Percentiles rank a stretch among this genome's conserved stretches.
Evolutionary conservation across 2,888 invertebrate species (phyloP).

Genomic region (Blastobasis lacticolella): DNA sequence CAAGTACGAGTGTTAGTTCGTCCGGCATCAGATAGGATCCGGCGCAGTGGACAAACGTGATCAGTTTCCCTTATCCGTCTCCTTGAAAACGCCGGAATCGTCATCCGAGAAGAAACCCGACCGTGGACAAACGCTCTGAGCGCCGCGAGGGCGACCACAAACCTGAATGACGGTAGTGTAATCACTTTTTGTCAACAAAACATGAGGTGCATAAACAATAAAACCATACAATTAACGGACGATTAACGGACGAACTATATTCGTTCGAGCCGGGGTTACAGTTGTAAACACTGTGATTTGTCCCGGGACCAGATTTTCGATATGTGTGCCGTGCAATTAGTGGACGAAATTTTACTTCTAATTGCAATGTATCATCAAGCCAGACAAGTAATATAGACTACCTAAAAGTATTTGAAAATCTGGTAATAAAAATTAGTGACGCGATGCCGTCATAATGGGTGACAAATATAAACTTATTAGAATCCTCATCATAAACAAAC

Average conservation of each 20-base stretch:
- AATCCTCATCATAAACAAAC: neutral
- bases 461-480: neutral
- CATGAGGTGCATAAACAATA: neutral
- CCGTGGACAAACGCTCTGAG: too few relatives aligned
- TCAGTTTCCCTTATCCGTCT: too few relatives aligned
- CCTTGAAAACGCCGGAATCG: too few relatives aligned
- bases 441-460: neutral
- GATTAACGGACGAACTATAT: neutral
- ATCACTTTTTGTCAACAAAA: neutral
- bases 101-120: too few relatives aligned
- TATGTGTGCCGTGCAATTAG: neutral
- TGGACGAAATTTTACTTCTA: neutral
- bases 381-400: neutral
- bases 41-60: too few relatives aligned
- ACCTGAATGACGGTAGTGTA: neutral
- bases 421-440: neutral
- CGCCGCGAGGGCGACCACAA: neutral
- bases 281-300: neutral
- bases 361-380: neutral
- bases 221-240: neutral
- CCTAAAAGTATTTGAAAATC: neutral
- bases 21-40: too few relatives aligned
- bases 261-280: neutral
- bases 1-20: too few relatives aligned
- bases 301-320: neutral